Percentiles rank a stretch among this genome's conserved stretches.
These are phyloP conservation scores for Enteromius mattozi DNA, from an alignment of 2,797 vertebrate genomes.

Conservation along the genomic window DNA sequence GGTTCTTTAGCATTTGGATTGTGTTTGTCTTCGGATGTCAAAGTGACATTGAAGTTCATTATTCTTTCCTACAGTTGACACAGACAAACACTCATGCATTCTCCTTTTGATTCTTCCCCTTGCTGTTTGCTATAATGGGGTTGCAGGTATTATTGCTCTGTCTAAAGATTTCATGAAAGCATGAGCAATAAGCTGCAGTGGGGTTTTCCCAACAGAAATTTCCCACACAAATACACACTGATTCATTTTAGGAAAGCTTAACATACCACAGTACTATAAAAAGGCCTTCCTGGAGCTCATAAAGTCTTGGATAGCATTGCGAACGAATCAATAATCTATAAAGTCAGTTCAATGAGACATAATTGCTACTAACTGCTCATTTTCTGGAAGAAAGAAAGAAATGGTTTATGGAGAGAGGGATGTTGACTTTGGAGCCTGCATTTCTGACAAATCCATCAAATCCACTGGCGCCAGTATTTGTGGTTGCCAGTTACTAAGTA, in stretches of 20 bases:
- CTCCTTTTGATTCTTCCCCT: constrained; percentile 38
- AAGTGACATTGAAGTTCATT: constrained; percentile 50
- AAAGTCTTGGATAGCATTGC: constrained; percentile 22
- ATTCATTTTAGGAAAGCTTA: constrained; percentile 6
- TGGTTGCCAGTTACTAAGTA: constrained; percentile 19
- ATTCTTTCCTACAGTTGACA: constrained; percentile 41
- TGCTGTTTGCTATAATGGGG: constrained; percentile 34
- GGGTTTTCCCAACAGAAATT: constrained; percentile 31
- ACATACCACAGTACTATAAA: constrained; percentile 11
- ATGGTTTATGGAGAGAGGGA: background rate
- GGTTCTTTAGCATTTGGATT: constrained; percentile 33
- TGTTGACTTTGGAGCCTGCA: constrained; percentile 2
- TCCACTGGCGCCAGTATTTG: constrained; percentile 10
- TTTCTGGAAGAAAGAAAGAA: constrained; percentile 9
- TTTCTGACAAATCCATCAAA: constrained; percentile 43
- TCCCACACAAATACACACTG: background rate
- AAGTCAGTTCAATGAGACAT: constrained; percentile 30
- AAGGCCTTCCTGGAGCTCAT: background rate
- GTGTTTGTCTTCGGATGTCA: constrained; percentile 50
- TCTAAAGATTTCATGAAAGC: constrained; percentile 46
- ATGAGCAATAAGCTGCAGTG: constrained; percentile 16
- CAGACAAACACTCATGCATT: constrained; percentile 32
- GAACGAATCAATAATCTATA: constrained; percentile 41
- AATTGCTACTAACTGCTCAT: constrained; percentile 19
- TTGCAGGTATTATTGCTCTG: constrained; percentile 43